Evolutionary conservation across 2,113 vertebrate species (phyloP).

Genomic region (Hippocampus guttulatus): DNA sequence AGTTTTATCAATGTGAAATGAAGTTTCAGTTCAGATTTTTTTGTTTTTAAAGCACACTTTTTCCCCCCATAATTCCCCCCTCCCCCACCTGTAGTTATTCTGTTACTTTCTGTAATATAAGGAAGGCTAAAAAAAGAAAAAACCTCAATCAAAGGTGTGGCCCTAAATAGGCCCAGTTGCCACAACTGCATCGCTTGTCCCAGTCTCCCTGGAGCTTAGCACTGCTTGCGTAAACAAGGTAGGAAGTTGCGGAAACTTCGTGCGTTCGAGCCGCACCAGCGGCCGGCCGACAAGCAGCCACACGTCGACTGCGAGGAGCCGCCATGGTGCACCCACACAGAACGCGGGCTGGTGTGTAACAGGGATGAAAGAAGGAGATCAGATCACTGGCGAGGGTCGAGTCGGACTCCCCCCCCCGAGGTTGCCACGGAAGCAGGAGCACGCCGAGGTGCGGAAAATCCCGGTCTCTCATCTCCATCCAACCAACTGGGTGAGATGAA

Average conservation of each 20-base stretch:
- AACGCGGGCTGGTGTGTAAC: conserved; percentile 36
- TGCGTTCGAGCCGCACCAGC: conserved; percentile 54
- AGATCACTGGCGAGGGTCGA: conserved; percentile 69
- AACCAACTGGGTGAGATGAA: neutral
- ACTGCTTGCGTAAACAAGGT: conserved; percentile 47
- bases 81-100: too few relatives aligned
- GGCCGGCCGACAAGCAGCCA: conserved; percentile 49
- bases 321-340: conserved; percentile 46
- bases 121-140: too few relatives aligned
- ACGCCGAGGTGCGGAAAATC: conserved; percentile 47
- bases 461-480: neutral
- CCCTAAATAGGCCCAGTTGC: neutral
- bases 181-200: conserved; percentile 33
- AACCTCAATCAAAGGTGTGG: too few relatives aligned
- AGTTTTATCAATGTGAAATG: too few relatives aligned
- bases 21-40: too few relatives aligned
- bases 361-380: conserved; percentile 48
- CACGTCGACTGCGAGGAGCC: conserved; percentile 44
- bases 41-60: too few relatives aligned
- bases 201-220: conserved; percentile 15
- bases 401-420: conserved; percentile 53
- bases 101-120: too few relatives aligned
- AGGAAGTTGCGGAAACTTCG: too few relatives aligned
- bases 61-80: too few relatives aligned
- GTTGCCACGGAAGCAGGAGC: conserved; percentile 70